These are phyloP conservation scores for Dermolepida albohirtum DNA, from an alignment of 2,888 invertebrate genomes.

Conservation along the genomic window DNA sequence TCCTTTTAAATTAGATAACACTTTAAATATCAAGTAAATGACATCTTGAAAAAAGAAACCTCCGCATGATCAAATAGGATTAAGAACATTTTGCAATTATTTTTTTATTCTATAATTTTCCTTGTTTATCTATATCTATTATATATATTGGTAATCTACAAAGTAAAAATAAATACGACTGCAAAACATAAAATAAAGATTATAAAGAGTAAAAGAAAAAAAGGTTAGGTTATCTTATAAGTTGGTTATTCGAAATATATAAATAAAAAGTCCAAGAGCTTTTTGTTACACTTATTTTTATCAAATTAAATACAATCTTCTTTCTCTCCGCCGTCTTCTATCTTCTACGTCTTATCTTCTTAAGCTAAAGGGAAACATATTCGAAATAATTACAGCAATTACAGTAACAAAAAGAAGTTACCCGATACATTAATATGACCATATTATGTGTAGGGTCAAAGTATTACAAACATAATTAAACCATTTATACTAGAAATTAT, in stretches of 20 bases:
- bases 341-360: constrained; percentile 44
- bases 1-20: too few relatives aligned
- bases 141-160: too few relatives aligned
- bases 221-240: not conserved
- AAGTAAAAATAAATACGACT: not conserved
- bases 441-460: too few relatives aligned
- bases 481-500: too few relatives aligned
- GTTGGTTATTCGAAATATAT: constrained; percentile 29
- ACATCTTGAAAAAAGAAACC: too few relatives aligned
- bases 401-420: constrained; percentile 17
- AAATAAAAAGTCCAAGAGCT: constrained; percentile 54
- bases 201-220: not conserved
- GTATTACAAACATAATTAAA: too few relatives aligned
- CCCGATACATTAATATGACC: too few relatives aligned
- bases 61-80: too few relatives aligned
- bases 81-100: too few relatives aligned
- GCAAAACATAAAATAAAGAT: constrained; percentile 11
- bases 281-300: constrained; percentile 56
- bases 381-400: constrained; percentile 40
- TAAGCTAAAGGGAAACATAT: constrained; percentile 32
- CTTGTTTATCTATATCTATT: too few relatives aligned
- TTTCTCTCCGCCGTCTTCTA: constrained; percentile 50
- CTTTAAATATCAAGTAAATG: too few relatives aligned
- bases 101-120: too few relatives aligned
- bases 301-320: constrained; percentile 59